Evolutionary conservation across 2,113 vertebrate genomes (phyloP), one percentile per base, ranked within the genome.

Genomic region (Lagopus muta): DNA sequence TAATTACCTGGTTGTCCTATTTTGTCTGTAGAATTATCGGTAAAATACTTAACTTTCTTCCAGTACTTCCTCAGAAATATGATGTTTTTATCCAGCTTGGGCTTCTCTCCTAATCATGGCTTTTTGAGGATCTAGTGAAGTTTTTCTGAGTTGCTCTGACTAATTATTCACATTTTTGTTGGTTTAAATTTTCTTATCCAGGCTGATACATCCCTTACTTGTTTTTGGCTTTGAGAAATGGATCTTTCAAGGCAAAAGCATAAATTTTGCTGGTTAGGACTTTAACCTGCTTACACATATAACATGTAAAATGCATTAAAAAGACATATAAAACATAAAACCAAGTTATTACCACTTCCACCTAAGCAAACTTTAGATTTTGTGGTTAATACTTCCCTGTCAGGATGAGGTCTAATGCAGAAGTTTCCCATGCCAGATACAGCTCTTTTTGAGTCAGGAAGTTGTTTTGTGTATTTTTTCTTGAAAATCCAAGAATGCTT

Each of bases 391-490:
- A 81, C 45, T 85, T 86, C 76, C 57, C 66, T 83, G 88, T 94
- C 83, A 79, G 70, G 69, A 76, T 87, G 71, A 95, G 60, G 67
- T 82, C 87, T 89, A 85, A 70, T 82, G 82, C 60, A 89, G 45
- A 93, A 91, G 78, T 95, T 95, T 96, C 96, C 96, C 94, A 96
- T 96, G 94, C 84, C 71, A 93, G 91, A 92, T 87, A 73, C 86
- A 85, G 92, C 71, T 95, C 67, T 93, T 77, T 92, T 89, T 93
- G 64, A 91, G 78, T 94, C 95, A 95, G 95, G 96, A 96, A 96
- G 89, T 94, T 94, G 91, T 94, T 96, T 93, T 96, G 89, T 96
- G 92, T 95, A 94, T 95, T 96, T 96, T 93, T 94, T 82, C 91
- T 95, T 96, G 84, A 91, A 96, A 96, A 91, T 96, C 96, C 94